These are phyloP conservation scores for Cyclopterus lumpus DNA, from an alignment of 2,797 vertebrate species.

Conservation along the genomic window DNA sequence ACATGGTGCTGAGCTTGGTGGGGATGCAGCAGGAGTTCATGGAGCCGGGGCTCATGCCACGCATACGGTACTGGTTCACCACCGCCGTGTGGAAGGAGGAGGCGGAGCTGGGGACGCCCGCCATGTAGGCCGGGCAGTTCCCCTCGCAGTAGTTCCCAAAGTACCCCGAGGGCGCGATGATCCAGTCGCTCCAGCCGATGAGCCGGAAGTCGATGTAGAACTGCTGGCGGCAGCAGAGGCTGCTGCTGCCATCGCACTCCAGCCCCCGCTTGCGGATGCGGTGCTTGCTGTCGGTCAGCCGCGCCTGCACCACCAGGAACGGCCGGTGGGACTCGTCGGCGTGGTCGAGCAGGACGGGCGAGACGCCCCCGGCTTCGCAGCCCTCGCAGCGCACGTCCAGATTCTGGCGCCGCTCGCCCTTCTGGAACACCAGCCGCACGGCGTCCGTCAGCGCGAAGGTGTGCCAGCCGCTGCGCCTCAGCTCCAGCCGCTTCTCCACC, in stretches of 20 bases:
- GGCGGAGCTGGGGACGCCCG: constrained; percentile 92
- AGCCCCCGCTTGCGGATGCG: constrained; percentile 95
- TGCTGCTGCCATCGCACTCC: constrained; percentile 93
- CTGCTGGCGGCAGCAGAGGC: constrained; percentile 94
- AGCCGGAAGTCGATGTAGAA: constrained; percentile 98
- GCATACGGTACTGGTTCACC: constrained; percentile 98
- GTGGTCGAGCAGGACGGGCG: constrained; percentile 87
- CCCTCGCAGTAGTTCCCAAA: constrained; percentile 99
- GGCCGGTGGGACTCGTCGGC: constrained; percentile 93
- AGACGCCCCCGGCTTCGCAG: constrained; percentile 88
- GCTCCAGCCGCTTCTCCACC: constrained; percentile 95
- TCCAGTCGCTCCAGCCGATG: constrained; percentile 99
- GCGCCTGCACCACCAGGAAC: constrained; percentile 93
- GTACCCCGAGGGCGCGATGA: constrained; percentile 97
- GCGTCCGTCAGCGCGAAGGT: constrained; percentile 93
- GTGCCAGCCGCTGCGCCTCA: constrained; percentile 96
- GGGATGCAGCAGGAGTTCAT: constrained; percentile 99
- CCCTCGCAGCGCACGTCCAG: constrained; percentile 95
- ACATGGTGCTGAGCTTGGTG: constrained; percentile 98
- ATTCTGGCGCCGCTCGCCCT: constrained; percentile 91
- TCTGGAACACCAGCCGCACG: constrained; percentile 90
- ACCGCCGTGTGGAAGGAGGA: constrained; percentile 98
- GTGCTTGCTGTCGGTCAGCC: constrained; percentile 88
- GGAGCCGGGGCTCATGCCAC: constrained; percentile 94
- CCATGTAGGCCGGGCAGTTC: constrained; percentile 97